A percentile compares a stretch with the other conserved stretches of the same genome.
phyloP scores from a whole-genome alignment of 2,113 vertebrate species.

The Haemorhous mexicanus region DNA sequence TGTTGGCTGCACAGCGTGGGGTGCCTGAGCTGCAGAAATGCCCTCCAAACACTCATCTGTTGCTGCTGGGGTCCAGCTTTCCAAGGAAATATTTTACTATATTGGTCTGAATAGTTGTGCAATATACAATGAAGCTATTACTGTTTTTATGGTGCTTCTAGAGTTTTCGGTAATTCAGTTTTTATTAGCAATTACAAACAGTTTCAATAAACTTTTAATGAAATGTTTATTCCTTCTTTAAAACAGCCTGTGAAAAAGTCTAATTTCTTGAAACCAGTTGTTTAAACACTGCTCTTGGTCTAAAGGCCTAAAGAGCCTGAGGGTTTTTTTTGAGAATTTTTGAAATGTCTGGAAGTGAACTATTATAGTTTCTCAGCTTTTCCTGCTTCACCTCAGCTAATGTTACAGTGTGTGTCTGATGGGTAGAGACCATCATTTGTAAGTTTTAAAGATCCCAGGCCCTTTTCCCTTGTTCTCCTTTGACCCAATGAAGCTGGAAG shows the following conservation, averaged over 20 bases:
- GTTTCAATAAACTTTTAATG: slow-evolving; percentile 8
- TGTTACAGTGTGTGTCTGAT: neutral
- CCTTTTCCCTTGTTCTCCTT: neutral
- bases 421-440: neutral
- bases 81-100: neutral
- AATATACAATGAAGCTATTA: neutral
- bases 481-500: neutral
- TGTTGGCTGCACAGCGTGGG: neutral
- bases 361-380: neutral
- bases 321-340: neutral
- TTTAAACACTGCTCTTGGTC: neutral
- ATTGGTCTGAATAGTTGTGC: neutral
- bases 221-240: slow-evolving; percentile 15
- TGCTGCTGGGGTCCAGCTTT: neutral
- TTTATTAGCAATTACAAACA: slow-evolving; percentile 40
- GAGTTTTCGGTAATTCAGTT: neutral
- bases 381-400: neutral
- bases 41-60: neutral
- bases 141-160: neutral
- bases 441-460: neutral
- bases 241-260: neutral
- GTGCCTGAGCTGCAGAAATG: neutral
- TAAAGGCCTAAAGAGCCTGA: neutral
- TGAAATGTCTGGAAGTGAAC: neutral
- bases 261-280: neutral